Percentiles rank a stretch among this genome's conserved stretches.
Evolutionary conservation across 2,797 vertebrate genomes (phyloP).

Genomic region (Myotis findleyi): DNA sequence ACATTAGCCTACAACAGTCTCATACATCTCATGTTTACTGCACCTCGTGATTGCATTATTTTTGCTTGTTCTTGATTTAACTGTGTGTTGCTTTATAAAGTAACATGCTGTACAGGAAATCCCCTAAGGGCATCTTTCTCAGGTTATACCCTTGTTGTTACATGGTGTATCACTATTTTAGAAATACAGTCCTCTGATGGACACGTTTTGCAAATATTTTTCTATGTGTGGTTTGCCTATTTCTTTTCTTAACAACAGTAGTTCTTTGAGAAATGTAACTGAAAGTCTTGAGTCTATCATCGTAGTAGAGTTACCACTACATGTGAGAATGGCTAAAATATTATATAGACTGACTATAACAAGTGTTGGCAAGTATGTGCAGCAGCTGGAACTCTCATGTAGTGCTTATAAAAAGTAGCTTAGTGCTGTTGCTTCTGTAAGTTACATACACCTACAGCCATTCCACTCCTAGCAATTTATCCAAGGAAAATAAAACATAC

Average conservation of each 20-base stretch:
- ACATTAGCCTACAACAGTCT: neutral
- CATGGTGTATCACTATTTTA: too few relatives aligned
- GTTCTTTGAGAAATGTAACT: neutral
- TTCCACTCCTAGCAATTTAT: neutral
- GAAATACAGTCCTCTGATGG: neutral
- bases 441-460: neutral
- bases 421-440: neutral
- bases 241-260: slow-evolving; percentile 15
- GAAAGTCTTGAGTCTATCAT: neutral
- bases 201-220: neutral
- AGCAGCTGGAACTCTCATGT: neutral
- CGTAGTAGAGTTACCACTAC: neutral
- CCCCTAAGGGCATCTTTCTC: neutral
- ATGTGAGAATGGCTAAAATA: neutral
- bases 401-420: neutral
- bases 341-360: neutral
- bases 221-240: neutral
- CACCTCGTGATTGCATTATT: neutral
- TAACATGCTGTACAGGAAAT: neutral
- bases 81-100: neutral
- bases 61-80: neutral
- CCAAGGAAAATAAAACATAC: neutral
- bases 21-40: neutral
- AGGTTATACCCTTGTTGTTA: neutral
- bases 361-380: neutral